A percentile compares a stretch with the other conserved stretches of the same genome.
phyloP scores from a whole-genome alignment of 2,888 invertebrate species.

The Sussaba pulchella region DNA sequence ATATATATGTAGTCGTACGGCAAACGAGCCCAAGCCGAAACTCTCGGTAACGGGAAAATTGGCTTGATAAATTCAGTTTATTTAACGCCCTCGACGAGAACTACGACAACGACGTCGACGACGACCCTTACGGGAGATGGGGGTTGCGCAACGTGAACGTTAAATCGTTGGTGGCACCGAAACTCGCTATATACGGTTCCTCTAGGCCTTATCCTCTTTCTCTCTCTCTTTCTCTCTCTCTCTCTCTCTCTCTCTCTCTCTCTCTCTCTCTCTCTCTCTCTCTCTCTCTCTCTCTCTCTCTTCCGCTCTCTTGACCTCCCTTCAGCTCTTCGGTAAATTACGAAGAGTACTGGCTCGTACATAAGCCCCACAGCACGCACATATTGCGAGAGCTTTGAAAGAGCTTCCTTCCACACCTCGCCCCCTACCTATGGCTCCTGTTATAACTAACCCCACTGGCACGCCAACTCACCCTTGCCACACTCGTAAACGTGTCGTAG shows the following conservation, averaged over 20 bases:
- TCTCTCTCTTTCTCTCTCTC: constrained; percentile 16
- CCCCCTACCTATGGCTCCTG: neutral
- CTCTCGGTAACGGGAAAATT: constrained; percentile 54
- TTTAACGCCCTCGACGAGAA: constrained; percentile 51
- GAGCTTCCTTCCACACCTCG: neutral
- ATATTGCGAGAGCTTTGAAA: constrained; percentile 30
- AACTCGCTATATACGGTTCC: constrained; percentile 26
- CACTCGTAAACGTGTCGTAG: constrained; percentile 43
- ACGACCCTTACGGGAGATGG: constrained; percentile 57
- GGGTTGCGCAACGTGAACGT: constrained; percentile 48
- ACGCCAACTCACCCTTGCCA: constrained; percentile 25
- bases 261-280: neutral
- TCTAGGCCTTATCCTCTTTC: constrained; percentile 3
- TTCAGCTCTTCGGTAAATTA: constrained; percentile 47
- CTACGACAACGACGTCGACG: constrained; percentile 42
- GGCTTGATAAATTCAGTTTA: constrained; percentile 66
- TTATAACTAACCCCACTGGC: constrained; percentile 22
- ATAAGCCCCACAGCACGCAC: constrained; percentile 39
- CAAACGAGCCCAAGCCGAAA: constrained; percentile 39
- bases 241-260: neutral
- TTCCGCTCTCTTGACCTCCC: constrained; percentile 4
- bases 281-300: constrained; percentile 5
- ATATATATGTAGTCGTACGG: neutral
- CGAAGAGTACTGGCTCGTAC: constrained; percentile 42
- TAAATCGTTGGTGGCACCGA: constrained; percentile 51